Percentiles rank a stretch among this genome's conserved stretches.
Evolutionary conservation across 2,888 invertebrate genomes (phyloP).

Genomic region (Xestoiulus laeticollis): DNA sequence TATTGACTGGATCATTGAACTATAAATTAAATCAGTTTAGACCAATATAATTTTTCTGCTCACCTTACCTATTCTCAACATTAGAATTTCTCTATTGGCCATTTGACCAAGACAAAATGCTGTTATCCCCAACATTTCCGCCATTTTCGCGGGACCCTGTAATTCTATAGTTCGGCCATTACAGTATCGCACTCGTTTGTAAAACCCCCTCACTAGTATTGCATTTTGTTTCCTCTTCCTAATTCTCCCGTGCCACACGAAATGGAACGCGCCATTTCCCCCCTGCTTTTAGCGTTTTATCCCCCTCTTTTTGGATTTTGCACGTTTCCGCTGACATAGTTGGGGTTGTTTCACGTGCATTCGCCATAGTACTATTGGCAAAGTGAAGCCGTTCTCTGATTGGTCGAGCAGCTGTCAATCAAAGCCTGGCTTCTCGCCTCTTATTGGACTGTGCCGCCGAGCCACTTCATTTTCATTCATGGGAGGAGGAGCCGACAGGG

Average conservation of each 20-base stretch:
- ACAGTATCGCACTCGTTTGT: not conserved
- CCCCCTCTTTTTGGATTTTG: slow-evolving; percentile 15
- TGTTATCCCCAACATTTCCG: too few relatives aligned
- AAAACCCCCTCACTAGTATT: not conserved
- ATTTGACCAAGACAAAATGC: too few relatives aligned
- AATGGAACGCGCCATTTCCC: slow-evolving; percentile 18
- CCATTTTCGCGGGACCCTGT: not conserved
- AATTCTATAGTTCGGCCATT: not conserved
- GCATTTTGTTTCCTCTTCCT: slow-evolving; percentile 8
- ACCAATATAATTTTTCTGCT: too few relatives aligned
- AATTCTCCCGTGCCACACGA: not conserved
- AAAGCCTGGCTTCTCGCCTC: not conserved
- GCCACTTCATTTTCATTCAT: slow-evolving; percentile 17
- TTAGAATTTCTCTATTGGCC: too few relatives aligned
- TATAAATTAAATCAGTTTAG: too few relatives aligned
- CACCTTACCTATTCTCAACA: too few relatives aligned
- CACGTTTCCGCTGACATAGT: slow-evolving; percentile 26
- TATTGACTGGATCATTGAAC: too few relatives aligned
- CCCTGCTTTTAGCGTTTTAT: slow-evolving; percentile 26
- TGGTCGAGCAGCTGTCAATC: not conserved
- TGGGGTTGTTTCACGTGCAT: not conserved
- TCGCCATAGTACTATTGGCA: not conserved
- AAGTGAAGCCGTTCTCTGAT: not conserved
- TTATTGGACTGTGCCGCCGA: not conserved
- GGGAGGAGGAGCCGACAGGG: not conserved